Conservation (phyloP, 2,113 vertebrate species). For the Ciconia boyciana region DNA sequence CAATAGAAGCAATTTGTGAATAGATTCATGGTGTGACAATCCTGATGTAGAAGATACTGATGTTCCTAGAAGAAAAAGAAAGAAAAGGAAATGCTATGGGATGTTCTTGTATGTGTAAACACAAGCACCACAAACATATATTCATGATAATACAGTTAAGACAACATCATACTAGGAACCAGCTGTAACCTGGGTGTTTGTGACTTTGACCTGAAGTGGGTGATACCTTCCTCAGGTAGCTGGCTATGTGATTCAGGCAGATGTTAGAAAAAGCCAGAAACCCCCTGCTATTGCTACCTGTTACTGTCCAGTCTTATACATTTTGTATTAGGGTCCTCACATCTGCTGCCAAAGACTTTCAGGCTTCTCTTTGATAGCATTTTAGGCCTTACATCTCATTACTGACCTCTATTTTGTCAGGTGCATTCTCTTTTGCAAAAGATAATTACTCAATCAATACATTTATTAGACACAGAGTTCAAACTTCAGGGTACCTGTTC, state of each 20-base stretch:
- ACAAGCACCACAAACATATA: not conserved
- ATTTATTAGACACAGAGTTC: not conserved
- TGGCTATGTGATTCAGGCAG: not conserved
- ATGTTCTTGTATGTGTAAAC: not conserved
- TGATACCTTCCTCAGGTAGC: not conserved
- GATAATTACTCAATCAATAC: not conserved
- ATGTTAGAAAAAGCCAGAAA: not conserved
- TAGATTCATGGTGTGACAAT: not conserved
- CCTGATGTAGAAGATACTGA: not conserved
- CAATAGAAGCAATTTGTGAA: not conserved
- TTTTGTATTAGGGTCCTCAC: not conserved
- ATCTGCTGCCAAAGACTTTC: not conserved
- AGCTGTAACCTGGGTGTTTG: not conserved
- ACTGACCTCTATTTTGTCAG: not conserved
- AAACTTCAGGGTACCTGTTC: not conserved
- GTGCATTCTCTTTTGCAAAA: not conserved
- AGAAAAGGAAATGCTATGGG: not conserved
- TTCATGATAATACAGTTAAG: not conserved
- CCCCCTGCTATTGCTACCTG: rapidly evolving
- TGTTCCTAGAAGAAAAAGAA: not conserved
- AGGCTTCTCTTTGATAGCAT: not conserved
- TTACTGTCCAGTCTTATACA: not conserved
- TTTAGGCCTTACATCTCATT: not conserved
- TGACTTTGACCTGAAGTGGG: not conserved
- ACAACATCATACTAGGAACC: not conserved